Evolutionary conservation across 2,888 invertebrate genomes (phyloP).

Genomic region (Escarpia spicata): DNA sequence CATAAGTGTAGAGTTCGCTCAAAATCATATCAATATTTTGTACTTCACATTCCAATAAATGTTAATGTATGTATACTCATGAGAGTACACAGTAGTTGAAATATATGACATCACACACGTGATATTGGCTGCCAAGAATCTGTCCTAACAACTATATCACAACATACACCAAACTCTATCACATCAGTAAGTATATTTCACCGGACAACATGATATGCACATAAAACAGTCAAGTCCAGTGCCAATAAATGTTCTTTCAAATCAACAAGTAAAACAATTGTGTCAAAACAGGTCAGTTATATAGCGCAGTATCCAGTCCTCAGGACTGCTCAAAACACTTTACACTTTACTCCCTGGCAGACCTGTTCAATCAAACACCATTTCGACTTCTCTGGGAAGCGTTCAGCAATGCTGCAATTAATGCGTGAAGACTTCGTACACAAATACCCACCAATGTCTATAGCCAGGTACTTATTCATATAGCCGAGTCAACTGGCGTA

Average conservation of each 20-base stretch:
- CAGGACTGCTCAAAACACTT: too few relatives aligned
- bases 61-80: not conserved
- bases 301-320: too few relatives aligned
- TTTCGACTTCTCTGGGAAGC: too few relatives aligned
- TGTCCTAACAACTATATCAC: not conserved
- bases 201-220: not conserved
- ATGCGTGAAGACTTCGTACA: too few relatives aligned
- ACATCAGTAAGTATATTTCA: not conserved
- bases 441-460: too few relatives aligned
- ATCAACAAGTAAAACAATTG: not conserved
- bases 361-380: too few relatives aligned
- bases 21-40: not conserved
- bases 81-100: not conserved
- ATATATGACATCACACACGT: not conserved
- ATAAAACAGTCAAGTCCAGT: not conserved
- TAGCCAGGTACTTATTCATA: too few relatives aligned
- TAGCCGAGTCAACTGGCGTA: too few relatives aligned
- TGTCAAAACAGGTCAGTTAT: too few relatives aligned
- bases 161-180: not conserved
- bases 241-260: too few relatives aligned
- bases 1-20: not conserved
- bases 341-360: too few relatives aligned
- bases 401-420: too few relatives aligned
- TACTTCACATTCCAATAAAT: constrained; percentile 1
- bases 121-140: not conserved